Conservation (phyloP, 2,888 invertebrate genomes). For the Exocentrus adspersus region DNA sequence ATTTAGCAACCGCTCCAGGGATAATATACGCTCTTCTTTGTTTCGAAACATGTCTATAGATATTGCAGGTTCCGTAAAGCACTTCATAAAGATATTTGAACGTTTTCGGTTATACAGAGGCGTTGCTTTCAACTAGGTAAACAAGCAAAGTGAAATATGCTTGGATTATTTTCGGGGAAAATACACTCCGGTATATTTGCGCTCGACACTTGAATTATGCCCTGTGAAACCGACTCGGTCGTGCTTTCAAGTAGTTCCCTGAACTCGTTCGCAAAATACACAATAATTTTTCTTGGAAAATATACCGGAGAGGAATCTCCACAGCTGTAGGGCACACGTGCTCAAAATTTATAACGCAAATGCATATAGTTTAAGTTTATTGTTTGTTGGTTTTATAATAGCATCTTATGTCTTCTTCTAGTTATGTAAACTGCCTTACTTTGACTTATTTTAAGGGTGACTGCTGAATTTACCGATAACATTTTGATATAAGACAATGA, state of each 20-base stretch:
- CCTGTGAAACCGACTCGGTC: not conserved
- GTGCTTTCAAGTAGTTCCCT: not conserved
- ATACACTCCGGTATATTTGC: not conserved
- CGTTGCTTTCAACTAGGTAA: not conserved
- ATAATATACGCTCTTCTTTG: too few relatives aligned
- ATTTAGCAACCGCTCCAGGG: not conserved
- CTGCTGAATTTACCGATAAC: too few relatives aligned
- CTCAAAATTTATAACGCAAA: slow-evolving; percentile 2
- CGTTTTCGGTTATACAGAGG: too few relatives aligned
- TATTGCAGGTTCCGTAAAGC: too few relatives aligned
- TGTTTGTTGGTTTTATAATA: too few relatives aligned
- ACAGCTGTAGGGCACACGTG: not conserved
- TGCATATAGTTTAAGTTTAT: too few relatives aligned
- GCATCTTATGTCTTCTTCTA: too few relatives aligned
- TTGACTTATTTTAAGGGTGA: too few relatives aligned
- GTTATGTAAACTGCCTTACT: too few relatives aligned
- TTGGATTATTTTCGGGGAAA: not conserved
- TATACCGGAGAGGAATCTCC: not conserved
- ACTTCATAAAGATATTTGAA: too few relatives aligned
- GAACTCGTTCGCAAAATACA: not conserved
- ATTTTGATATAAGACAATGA: too few relatives aligned
- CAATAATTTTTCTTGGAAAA: slow-evolving; percentile 6
- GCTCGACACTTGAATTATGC: not conserved
- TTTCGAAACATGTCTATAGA: too few relatives aligned
- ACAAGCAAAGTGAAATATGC: not conserved